phyloP scores from a whole-genome alignment of 2,797 vertebrate species.

The Alectoris magna region DNA sequence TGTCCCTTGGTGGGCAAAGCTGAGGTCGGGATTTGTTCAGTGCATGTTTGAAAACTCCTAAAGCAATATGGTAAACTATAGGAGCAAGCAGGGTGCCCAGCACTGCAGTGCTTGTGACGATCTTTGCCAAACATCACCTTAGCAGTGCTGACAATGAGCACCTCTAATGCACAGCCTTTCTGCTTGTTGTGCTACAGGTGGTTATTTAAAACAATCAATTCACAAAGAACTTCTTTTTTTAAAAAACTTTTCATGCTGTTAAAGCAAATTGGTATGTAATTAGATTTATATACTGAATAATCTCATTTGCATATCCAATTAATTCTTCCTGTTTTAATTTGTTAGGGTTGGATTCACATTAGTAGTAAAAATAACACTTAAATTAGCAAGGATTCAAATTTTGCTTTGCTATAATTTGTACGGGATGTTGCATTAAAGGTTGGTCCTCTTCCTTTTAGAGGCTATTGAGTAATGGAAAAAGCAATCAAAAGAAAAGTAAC shows the following conservation, averaged over 20 bases:
- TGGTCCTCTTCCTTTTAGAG: constrained; percentile 30
- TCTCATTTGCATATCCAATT: constrained; percentile 89
- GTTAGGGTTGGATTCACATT: constrained; percentile 83
- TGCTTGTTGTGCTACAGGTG: constrained; percentile 76
- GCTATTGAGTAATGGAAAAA: neutral
- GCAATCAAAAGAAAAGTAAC: neutral
- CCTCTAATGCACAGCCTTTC: constrained; percentile 23
- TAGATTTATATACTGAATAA: constrained; percentile 88
- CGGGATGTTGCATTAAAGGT: constrained; percentile 72
- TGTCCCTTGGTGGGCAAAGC: neutral
- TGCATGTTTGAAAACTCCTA: neutral
- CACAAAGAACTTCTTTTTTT: constrained; percentile 72
- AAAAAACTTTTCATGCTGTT: constrained; percentile 80
- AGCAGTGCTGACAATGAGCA: neutral
- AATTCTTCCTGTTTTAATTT: constrained; percentile 87
- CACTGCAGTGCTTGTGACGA: neutral
- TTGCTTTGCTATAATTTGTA: constrained; percentile 72
- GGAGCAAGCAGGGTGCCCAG: neutral
- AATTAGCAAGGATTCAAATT: constrained; percentile 75
- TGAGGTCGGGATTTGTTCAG: neutral
- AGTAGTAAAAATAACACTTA: constrained; percentile 81
- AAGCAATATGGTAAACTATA: neutral
- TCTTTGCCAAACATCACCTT: neutral
- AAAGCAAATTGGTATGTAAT: constrained; percentile 85
- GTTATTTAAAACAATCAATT: constrained; percentile 76